These are phyloP conservation scores for Megalopta genalis DNA, from an alignment of 1,140 invertebrate genomes.

Conservation along the genomic window DNA sequence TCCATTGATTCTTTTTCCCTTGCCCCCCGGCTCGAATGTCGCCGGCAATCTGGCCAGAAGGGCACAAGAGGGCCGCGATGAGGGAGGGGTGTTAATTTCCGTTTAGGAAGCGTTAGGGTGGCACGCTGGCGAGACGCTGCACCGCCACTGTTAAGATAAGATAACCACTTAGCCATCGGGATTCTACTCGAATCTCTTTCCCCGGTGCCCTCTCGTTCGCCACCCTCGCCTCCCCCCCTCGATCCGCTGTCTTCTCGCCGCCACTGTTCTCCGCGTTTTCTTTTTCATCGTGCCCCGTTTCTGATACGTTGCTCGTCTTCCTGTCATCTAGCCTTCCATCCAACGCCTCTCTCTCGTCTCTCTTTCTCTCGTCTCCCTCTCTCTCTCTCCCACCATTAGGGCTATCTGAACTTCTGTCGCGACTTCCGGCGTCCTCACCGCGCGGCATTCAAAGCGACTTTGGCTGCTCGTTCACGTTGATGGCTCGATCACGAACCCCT, in stretches of 20 bases:
- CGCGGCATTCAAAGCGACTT: slow-evolving; percentile 43
- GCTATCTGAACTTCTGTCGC: slow-evolving; percentile 55
- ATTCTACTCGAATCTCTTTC: slow-evolving; percentile 62
- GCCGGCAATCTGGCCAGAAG: slow-evolving; percentile 11
- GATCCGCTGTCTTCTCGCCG: background rate
- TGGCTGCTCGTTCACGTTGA: slow-evolving; percentile 36
- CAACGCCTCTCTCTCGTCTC: slow-evolving; percentile 22
- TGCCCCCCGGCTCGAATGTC: slow-evolving; percentile 17
- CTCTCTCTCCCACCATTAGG: slow-evolving; percentile 45
- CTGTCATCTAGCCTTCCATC: slow-evolving; percentile 7
- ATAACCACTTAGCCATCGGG: slow-evolving; percentile 75
- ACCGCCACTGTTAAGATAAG: slow-evolving; percentile 75
- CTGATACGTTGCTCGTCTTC: slow-evolving; percentile 18
- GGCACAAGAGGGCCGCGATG: background rate
- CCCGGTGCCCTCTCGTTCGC: slow-evolving; percentile 22
- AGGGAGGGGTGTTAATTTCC: slow-evolving; percentile 72
- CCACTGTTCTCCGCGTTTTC: slow-evolving; percentile 7
- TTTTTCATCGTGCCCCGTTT: slow-evolving; percentile 25
- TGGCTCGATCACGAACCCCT: slow-evolving; percentile 33
- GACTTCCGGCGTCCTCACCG: slow-evolving; percentile 40
- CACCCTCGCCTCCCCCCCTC: no score
- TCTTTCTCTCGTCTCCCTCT: slow-evolving; percentile 21
- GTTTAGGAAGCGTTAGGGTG: slow-evolving; percentile 70
- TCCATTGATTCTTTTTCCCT: slow-evolving; percentile 71
- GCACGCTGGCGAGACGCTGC: slow-evolving; percentile 55